Base-by-base conservation (phyloP, 1,140 invertebrate genomes). In the Phenacoccus solenopsis region DNA sequence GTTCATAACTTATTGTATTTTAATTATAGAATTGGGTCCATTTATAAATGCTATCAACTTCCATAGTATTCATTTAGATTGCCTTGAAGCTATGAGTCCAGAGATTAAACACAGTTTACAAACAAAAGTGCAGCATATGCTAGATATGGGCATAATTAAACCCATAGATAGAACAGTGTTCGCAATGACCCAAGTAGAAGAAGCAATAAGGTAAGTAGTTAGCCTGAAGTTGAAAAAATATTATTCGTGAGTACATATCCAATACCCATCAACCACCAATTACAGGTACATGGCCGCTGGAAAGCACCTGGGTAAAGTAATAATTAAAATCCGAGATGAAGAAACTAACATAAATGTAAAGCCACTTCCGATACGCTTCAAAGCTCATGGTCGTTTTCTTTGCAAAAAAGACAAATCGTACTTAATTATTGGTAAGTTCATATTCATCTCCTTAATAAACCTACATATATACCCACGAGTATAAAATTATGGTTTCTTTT, bases 241-340 rank as follows among this genome's bases (percentile, higher is more conserved):
- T n/a, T 38, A 10, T 9, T 10, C 9, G n/a, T 10, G 32, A 38
- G 93, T 80, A 91, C 92, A 30, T 88, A 95, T 72, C 71, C 1
- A 4, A 35, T 0, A 70, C 12, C 13, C 10, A 70, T 2, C 35
- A 61, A 5, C 61, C 69, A 22, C n/a, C 70, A 16, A 61, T 61
- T 68, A 20, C 16, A 64, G 59, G 25, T 64, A 5, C 25, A 64
- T 64, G 59, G 59, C 59, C 22, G 25, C 59, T 25, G 59, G 59
- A 64, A 92, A 92, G 80, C 92, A 94, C 77, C 89, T 93, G 70
- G 92, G 92, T 71, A 94, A 94, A 83, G 89, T 91, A 57, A 38
- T 93, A 5, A 79, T 93, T 12, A 84, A 90, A 78, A 84, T 91
- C 56, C 78, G 82, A 30, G 78, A 83, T 13, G 83, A 85, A 74